These are phyloP conservation scores for Epistrophe grossulariae DNA, from an alignment of 2,888 invertebrate genomes.

Conservation along the genomic window DNA sequence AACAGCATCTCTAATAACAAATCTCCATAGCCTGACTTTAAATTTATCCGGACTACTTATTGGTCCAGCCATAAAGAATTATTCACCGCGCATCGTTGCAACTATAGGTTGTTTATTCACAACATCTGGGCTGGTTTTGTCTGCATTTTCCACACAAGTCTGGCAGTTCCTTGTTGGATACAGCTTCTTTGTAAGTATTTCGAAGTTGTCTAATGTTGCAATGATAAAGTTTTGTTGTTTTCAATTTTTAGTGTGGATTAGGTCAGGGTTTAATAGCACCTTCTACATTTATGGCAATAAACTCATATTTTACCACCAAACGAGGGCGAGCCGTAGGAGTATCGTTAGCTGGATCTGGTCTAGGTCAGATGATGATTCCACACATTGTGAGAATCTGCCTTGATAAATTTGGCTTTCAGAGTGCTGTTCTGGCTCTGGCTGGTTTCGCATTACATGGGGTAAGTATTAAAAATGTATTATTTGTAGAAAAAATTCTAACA, in stretches of 20 bases:
- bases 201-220: neutral
- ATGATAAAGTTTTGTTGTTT: neutral
- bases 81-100: conserved; percentile 85
- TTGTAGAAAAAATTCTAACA: neutral
- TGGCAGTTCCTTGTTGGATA: conserved; percentile 86
- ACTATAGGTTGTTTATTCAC: conserved; percentile 85
- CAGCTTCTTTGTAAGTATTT: conserved; percentile 85
- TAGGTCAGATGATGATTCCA: conserved; percentile 91
- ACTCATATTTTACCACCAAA: conserved; percentile 88
- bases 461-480: conserved; percentile 79
- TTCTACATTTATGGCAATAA: conserved; percentile 89
- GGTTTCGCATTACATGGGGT: conserved; percentile 88
- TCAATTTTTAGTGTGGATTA: conserved; percentile 84
- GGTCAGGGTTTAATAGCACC: conserved; percentile 90
- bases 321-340: conserved; percentile 90
- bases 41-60: conserved; percentile 87
- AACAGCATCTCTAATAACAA: conserved; percentile 88
- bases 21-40: conserved; percentile 85
- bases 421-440: conserved; percentile 87
- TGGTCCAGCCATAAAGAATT: conserved; percentile 87
- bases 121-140: conserved; percentile 85
- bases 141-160: conserved; percentile 85
- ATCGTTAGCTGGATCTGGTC: conserved; percentile 90
- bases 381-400: conserved; percentile 88
- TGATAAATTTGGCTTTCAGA: conserved; percentile 87